Base-by-base conservation (phyloP, 2,797 vertebrate species). In the Platalea minor region DNA sequence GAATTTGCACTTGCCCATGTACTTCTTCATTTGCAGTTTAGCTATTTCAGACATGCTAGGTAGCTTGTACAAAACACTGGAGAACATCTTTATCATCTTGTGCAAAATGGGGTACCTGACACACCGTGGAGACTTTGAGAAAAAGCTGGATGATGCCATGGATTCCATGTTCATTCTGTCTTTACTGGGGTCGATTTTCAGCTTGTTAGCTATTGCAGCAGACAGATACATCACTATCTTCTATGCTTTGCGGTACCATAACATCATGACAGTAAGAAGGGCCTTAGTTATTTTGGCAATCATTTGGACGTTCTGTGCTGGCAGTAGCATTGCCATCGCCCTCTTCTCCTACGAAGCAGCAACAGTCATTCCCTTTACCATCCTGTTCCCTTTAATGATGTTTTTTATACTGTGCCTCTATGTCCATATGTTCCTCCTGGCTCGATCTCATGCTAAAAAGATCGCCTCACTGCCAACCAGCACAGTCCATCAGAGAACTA, bases 181-280 rank as follows among this genome's bases (percentile, higher is more conserved):
- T 6, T 98, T 99, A 50, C 97, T 99, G 37, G 99, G 99, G 25
- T 99, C 99, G 2, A 98, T 99, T 94, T 99, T 98, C 97, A 99
- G 99, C 94, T 98, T 99, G 95, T 96, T 98, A 33, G 98, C 98
- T 46, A 99, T 99, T 13, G 99, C 99, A 3, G 98, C 98, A 41
- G 99, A 99, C 75, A 98, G 99, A 56, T 99, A 99, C 95, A 98
- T 99, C 96, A 99, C 99, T 28, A 99, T 99, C 90, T 99, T 99
- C 97, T 98, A 99, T 0, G 99, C 99, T 2, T 95, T 99, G 72
- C 97, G 98, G 25, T 99, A 99, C 96, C 99, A 99, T 96, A 98
- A 98, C 39, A 99, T 99, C 76, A 98, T 99, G 98, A 99, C 99
- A 0, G 97, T 98, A 95, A 97, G 89, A 64, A 98, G 99, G 13